Base-by-base conservation (phyloP, 1,140 invertebrate genomes). In the Pararge aegeria region DNA sequence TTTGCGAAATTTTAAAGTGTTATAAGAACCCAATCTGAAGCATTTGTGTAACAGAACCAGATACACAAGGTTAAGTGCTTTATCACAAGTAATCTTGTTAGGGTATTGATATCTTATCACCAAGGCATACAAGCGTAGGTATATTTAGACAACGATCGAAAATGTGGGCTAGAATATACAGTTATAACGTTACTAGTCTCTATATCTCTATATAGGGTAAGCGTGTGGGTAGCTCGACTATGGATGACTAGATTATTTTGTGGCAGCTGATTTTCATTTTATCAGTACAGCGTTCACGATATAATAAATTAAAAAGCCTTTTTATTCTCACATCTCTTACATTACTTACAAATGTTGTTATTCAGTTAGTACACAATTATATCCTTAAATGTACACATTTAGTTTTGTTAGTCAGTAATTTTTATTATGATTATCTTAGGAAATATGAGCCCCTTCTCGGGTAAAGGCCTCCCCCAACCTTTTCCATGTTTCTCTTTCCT, bases 141-240 rank as follows among this genome's bases (percentile, higher is more conserved):
- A 37, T 37, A 42, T 42, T 42, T 42, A 18, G 38, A 42, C 16
- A 15, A 42, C 16, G 38, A 42, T 42, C 38, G 38, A 42, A 38
- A 38, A 18, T 42, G 38, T 42, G 3, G 1, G 38, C 15, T 18
- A 42, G 18, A 42, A 42, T n/a, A n/a, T 42, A 18, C 38, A 15
- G 38, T 42, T 42, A 42, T 16, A 42, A 10, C 9, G 30, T 12
- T 7, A 34, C 4, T 12, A 34, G n/a, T n/a, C n/a, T n/a, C n/a
- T n/a, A 12, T 24, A 12, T 34, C 30, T 34, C 30, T 12, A 34
- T n/a, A 34, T 10, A 10, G 1, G 30, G 30, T 34, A 34, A 34
- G 2, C 10, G 30, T 10, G 30, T 34, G 12, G 30, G 30, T n/a
- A 34, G 30, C 1, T 3, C 10, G n/a, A 34, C 3, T n/a, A 27